A percentile compares a stretch with the other conserved stretches of the same genome.
Conservation (phyloP, 2,113 vertebrate species). For the Hippocampus barbouri region DNA sequence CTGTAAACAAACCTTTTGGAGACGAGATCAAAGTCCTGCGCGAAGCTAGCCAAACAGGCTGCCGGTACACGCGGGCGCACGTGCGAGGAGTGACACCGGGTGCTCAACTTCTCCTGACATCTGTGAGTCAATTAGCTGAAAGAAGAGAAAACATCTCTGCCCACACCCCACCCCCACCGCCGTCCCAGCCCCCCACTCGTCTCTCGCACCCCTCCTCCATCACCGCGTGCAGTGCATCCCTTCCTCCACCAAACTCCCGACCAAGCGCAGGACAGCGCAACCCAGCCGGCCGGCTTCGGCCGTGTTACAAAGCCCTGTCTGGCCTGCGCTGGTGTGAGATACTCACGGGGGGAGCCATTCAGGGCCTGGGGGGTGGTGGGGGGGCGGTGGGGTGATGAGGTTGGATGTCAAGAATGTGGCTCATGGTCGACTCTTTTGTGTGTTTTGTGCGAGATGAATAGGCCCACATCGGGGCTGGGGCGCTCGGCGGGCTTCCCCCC, state of each 20-base stretch:
- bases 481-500: constrained; percentile 48
- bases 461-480: constrained; percentile 54
- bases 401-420: constrained; percentile 77
- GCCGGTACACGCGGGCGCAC: constrained; percentile 26
- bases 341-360: constrained; percentile 38
- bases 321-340: constrained; percentile 42
- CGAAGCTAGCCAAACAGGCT: constrained; percentile 23
- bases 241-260: constrained; percentile 58
- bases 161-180: constrained; percentile 36
- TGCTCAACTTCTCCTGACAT: constrained; percentile 67
- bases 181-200: background rate
- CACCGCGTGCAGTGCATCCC: constrained; percentile 30
- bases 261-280: constrained; percentile 43
- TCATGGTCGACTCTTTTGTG: constrained; percentile 74
- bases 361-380: constrained; percentile 52
- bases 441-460: constrained; percentile 69
- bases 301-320: constrained; percentile 56
- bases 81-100: constrained; percentile 36
- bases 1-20: constrained; percentile 28
- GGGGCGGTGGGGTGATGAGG: constrained; percentile 65
- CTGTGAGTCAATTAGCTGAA: constrained; percentile 76
- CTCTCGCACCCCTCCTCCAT: constrained; percentile 28
- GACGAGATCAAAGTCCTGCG: constrained; percentile 23
- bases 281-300: constrained; percentile 40
- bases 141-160: constrained; percentile 71